Base-by-base conservation (phyloP, 2,888 invertebrate species). In the Plebejus anna region DNA sequence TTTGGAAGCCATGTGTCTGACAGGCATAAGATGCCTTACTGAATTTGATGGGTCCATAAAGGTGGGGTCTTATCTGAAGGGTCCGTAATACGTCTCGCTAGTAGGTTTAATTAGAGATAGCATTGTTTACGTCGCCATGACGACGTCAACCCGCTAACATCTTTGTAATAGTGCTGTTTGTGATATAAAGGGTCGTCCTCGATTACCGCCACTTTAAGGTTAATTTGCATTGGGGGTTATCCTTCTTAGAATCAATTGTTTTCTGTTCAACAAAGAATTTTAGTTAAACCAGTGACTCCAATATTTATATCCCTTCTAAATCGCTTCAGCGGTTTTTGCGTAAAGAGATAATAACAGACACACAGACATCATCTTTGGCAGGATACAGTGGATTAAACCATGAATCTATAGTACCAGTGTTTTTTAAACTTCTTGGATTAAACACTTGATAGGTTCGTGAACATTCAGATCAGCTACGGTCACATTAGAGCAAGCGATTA, bases 1-100 rank as follows among this genome's bases (percentile, higher is more conserved):
- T 22, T n/a, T 7, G 57, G 61, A 70, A 38, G 76, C 76, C 59
- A 76, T 86, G 84, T 83, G 82, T 82, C 84, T 85, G 87, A 87
- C 89, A 89, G 89, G 87, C 88, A 84, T 82, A 84, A 85, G 83
- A 83, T 82, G 84, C 83, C 85, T 86, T 86, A 85, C 88, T 88
- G 89, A 84, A 85, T 87, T 86, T 89, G 90, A 90, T 89, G 86
- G 83, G 87, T 84, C 84, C 83, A 86, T 88, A 85, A 85, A 89
- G 87, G 85, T 84, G 84, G 78, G 79, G 80, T 78, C 78, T 78
- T 81, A 80, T 81, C 81, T 73, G 73, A 32, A 77, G 77, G 79
- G 79, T 79, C 76, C 71, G 32, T 78, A 80, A 81, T 80, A 79
- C 79, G 78, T 80, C 78, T 79, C 75, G 72, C 28, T 73, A 55